Conservation (phyloP, 2,113 vertebrate genomes). For the Onychorhynchus coronatus region DNA sequence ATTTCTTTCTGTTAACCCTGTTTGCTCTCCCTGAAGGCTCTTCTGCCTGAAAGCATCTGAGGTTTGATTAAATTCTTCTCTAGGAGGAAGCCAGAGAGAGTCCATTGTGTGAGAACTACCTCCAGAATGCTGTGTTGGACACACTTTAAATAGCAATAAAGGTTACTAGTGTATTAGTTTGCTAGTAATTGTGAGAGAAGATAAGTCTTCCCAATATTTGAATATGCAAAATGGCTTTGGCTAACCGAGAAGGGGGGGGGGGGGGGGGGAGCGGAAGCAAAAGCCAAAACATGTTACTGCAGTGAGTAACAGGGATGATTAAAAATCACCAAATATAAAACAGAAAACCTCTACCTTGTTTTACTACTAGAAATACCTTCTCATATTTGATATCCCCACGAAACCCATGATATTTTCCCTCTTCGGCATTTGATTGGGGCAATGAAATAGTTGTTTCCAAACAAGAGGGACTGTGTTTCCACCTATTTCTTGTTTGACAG, state of each 20-base stretch:
- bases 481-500: constrained; percentile 52
- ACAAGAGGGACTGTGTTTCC: neutral
- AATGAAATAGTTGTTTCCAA: neutral
- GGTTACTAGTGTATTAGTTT: constrained; percentile 3
- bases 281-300: neutral
- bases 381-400: neutral
- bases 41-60: constrained; percentile 6
- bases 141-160: constrained; percentile 29
- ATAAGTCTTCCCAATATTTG: constrained; percentile 30
- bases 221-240: constrained; percentile 33
- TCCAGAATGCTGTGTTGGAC: neutral
- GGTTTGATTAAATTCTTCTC: constrained; percentile 35
- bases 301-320: neutral
- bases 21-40: neutral
- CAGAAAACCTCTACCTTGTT: neutral
- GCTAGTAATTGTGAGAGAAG: constrained; percentile 2
- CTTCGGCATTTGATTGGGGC: neutral
- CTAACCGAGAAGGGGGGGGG: neutral
- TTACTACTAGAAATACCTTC: neutral
- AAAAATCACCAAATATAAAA: neutral
- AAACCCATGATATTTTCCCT: neutral
- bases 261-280: accelerated
- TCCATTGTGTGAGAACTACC: neutral
- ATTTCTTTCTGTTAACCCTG: constrained; percentile 13
- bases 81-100: neutral